Percentiles rank a stretch among this genome's conserved stretches.
phyloP scores from a whole-genome alignment of 2,797 vertebrate species.

The Channa striata region DNA sequence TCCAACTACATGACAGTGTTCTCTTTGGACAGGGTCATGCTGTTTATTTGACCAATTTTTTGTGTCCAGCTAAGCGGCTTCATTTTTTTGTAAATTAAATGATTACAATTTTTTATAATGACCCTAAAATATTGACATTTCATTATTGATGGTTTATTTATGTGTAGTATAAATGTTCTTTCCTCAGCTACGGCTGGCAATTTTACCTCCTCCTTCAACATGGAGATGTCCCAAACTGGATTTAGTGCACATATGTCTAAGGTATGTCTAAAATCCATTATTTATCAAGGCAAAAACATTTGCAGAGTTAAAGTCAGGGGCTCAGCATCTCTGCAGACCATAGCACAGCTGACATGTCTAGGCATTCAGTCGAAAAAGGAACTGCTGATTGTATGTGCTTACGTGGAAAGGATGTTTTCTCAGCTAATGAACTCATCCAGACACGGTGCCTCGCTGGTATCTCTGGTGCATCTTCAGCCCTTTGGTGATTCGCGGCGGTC shows the following conservation, averaged over 20 bases:
- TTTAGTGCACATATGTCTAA: slow-evolving; percentile 94
- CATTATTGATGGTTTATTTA: slow-evolving; percentile 2
- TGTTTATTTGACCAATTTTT: too few species aligned
- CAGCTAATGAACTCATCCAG: slow-evolving; percentile 19
- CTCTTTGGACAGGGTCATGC: too few species aligned
- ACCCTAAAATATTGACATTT: neutral
- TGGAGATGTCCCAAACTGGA: slow-evolving; percentile 98
- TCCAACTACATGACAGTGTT: too few species aligned
- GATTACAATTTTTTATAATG: too few species aligned
- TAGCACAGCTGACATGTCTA: neutral
- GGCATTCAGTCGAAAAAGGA: slow-evolving; percentile 2
- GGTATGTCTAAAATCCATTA: slow-evolving; percentile 78
- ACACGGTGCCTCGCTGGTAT: slow-evolving; percentile 27
- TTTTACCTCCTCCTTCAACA: slow-evolving; percentile 91
- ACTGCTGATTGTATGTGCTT: neutral
- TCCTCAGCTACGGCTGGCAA: slow-evolving; percentile 90
- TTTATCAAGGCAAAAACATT: slow-evolving; percentile 8
- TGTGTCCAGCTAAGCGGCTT: too few species aligned
- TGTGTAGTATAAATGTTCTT: slow-evolving; percentile 19
- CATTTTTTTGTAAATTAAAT: too few species aligned
- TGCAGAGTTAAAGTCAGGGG: neutral
- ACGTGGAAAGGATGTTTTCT: slow-evolving; percentile 14
- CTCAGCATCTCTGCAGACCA: slow-evolving; percentile 7
- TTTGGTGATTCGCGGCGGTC: slow-evolving; percentile 52
- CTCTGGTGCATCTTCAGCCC: slow-evolving; percentile 38